A percentile compares a stretch with the other conserved stretches of the same genome.
These are phyloP conservation scores for Danio choprae DNA, from an alignment of 2,797 vertebrate genomes.

Conservation along the genomic window DNA sequence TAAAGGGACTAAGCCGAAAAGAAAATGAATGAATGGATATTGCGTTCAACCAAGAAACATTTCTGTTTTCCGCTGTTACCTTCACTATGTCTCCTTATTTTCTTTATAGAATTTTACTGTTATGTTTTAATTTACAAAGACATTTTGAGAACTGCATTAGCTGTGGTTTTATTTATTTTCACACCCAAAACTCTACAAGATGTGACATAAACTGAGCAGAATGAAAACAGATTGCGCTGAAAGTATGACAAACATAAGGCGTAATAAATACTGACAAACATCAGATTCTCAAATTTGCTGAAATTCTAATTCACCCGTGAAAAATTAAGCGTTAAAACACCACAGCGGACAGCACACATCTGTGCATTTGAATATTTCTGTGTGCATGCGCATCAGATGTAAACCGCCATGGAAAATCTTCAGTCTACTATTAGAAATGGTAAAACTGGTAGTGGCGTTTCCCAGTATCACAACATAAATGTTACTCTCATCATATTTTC, in stretches of 20 bases:
- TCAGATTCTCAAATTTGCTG: slow-evolving; percentile 2
- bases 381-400: background rate
- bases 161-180: background rate
- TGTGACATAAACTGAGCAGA: background rate
- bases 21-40: too few species aligned
- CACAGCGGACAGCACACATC: background rate
- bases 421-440: background rate
- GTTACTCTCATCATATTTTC: background rate
- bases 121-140: too few species aligned
- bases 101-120: too few species aligned
- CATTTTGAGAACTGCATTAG: background rate
- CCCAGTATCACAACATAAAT: background rate
- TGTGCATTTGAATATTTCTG: background rate
- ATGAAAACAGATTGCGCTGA: background rate
- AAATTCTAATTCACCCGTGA: background rate
- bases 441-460: background rate
- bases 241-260: background rate
- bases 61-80: too few species aligned
- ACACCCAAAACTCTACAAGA: background rate
- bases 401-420: background rate
- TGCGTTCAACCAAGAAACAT: too few species aligned
- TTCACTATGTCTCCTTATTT: too few species aligned
- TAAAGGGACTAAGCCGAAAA: too few species aligned
- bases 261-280: background rate
- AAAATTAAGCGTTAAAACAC: background rate